phyloP scores from a whole-genome alignment of 1,140 invertebrate genomes.

The Caenorhabditis tropicalis region DNA sequence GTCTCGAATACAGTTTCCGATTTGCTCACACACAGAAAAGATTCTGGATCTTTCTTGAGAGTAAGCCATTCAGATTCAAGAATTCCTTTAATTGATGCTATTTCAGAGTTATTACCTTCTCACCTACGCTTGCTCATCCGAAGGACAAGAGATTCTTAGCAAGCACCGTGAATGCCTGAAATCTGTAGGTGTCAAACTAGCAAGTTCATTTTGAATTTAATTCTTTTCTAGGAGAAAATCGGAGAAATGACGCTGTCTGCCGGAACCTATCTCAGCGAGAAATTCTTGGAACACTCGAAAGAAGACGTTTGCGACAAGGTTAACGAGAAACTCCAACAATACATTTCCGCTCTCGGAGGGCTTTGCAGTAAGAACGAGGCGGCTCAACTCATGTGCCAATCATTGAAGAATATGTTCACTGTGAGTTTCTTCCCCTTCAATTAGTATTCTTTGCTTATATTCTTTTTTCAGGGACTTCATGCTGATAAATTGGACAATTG shows the following conservation, averaged over 20 bases:
- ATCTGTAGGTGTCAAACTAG: constrained; percentile 20
- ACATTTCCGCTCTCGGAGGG: constrained; percentile 66
- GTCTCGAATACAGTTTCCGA: constrained; percentile 71
- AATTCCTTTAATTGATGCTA: not conserved
- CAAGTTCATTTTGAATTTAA: not conserved
- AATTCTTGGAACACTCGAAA: constrained; percentile 68
- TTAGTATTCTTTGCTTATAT: not conserved
- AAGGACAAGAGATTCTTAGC: constrained; percentile 67
- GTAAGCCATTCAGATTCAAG: not conserved
- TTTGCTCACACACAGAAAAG: constrained; percentile 69
- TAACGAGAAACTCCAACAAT: constrained; percentile 64
- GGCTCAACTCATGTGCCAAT: constrained; percentile 68
- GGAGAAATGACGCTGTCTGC: constrained; percentile 72
- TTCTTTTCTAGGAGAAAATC: constrained; percentile 62
- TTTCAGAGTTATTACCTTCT: constrained; percentile 68
- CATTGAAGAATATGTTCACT: constrained; percentile 63
- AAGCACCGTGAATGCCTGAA: constrained; percentile 67
- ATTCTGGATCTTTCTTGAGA: constrained; percentile 69
- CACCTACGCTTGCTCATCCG: constrained; percentile 69
- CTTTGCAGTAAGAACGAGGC: constrained; percentile 70
- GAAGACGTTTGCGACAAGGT: constrained; percentile 67
- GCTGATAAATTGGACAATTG: constrained; percentile 66
- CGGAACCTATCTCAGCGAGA: constrained; percentile 70
- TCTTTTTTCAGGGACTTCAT: constrained; percentile 64
- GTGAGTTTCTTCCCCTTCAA: constrained; percentile 46